These are phyloP conservation scores for Orthonevra nobilis DNA, from an alignment of 2,888 invertebrate species.

Conservation along the genomic window DNA sequence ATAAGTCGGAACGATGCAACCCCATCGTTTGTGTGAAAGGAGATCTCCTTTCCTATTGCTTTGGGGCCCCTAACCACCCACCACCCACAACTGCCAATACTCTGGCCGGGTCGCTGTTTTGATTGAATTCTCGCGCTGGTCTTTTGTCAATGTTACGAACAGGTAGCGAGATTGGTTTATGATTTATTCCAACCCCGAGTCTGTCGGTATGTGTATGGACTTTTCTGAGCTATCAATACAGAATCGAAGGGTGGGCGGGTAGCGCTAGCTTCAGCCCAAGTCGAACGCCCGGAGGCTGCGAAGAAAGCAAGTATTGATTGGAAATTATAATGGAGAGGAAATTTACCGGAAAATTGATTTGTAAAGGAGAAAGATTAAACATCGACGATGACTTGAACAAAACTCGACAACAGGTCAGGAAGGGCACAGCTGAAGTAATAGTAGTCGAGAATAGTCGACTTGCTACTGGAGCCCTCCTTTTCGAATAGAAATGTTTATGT, in stretches of 20 bases:
- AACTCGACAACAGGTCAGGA: slow-evolving; percentile 49
- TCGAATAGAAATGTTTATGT: slow-evolving; percentile 67
- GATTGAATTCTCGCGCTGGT: slow-evolving; percentile 70
- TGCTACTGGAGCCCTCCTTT: too few relatives aligned
- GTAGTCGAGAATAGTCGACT: background rate
- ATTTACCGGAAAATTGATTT: slow-evolving; percentile 79
- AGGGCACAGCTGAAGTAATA: too few relatives aligned
- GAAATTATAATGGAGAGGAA: slow-evolving; percentile 78
- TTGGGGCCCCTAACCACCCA: too few relatives aligned
- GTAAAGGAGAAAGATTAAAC: slow-evolving; percentile 70
- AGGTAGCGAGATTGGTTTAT: slow-evolving; percentile 70
- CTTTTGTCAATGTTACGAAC: slow-evolving; percentile 70
- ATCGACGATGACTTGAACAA: slow-evolving; percentile 62
- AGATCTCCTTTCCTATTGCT: slow-evolving; percentile 9
- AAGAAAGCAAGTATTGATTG: slow-evolving; percentile 76
- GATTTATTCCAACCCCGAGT: slow-evolving; percentile 65
- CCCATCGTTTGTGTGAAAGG: slow-evolving; percentile 39
- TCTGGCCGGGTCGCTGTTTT: slow-evolving; percentile 40
- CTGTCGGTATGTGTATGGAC: slow-evolving; percentile 1
- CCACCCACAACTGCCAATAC: too few relatives aligned
- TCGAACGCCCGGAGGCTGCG: slow-evolving; percentile 34
- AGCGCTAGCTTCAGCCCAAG: too few relatives aligned
- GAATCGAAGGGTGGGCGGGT: slow-evolving; percentile 16
- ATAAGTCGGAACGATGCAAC: slow-evolving; percentile 58
- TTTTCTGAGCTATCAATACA: slow-evolving; percentile 30